Evolutionary conservation across 1,140 invertebrate genomes (phyloP).

Genomic region (Papilio polytes): DNA sequence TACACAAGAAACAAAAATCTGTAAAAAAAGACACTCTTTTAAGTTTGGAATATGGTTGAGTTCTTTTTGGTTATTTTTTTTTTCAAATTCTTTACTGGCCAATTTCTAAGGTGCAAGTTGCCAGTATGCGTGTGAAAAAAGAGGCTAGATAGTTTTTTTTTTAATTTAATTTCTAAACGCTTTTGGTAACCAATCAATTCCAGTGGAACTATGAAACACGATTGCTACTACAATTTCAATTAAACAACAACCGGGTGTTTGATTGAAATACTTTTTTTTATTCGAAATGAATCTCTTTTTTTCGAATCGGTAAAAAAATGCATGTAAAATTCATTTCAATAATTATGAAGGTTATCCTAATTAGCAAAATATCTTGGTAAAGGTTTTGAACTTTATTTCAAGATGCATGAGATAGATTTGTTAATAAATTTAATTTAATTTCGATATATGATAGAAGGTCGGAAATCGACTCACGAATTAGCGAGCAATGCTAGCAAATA

Average conservation of each 20-base stretch:
- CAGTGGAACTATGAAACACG: not conserved
- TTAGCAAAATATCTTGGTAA: not conserved
- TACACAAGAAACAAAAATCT: not conserved
- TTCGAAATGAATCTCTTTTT: not conserved
- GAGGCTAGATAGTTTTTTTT: not conserved
- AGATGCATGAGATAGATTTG: not conserved
- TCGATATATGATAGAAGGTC: not conserved
- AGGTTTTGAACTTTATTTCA: constrained; percentile 14
- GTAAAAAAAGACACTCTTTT: no score
- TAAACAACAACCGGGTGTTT: not conserved
- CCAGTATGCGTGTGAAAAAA: not conserved
- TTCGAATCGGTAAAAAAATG: no score
- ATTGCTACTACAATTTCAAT: not conserved
- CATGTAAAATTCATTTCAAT: no score
- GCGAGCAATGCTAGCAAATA: not conserved
- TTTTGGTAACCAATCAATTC: not conserved
- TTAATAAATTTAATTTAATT: constrained; percentile 16
- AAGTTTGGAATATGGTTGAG: no score
- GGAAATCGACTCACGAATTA: constrained; percentile 15
- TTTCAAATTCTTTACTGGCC: not conserved
- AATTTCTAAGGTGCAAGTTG: not conserved
- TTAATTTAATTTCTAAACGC: not conserved
- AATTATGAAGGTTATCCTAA: no score
- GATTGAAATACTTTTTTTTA: not conserved
- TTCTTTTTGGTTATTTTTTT: no score